Conservation (phyloP, 2,113 vertebrate species). For the Coreoperca whiteheadi region DNA sequence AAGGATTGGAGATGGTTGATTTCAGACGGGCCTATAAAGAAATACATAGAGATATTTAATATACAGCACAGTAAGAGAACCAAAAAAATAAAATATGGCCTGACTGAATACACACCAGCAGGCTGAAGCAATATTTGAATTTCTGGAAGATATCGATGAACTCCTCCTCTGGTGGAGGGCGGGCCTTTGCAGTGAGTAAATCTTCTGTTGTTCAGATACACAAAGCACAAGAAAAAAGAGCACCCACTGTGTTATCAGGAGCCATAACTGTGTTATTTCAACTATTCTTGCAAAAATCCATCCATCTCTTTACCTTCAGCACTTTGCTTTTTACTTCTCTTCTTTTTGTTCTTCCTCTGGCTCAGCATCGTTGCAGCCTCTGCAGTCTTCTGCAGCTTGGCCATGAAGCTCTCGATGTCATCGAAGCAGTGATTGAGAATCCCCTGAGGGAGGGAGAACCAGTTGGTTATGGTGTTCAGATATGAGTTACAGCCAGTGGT, state of each 20-base stretch:
- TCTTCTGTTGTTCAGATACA: conserved; percentile 80
- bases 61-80: not conserved
- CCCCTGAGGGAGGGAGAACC: conserved; percentile 74
- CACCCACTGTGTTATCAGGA: not conserved
- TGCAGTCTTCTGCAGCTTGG: conserved; percentile 87
- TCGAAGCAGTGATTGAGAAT: conserved; percentile 92
- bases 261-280: not conserved
- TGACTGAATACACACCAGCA: conserved; percentile 86
- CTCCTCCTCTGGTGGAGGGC: conserved; percentile 86
- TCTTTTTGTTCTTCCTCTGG: conserved; percentile 88
- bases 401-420: conserved; percentile 90
- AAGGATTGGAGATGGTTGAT: conserved; percentile 86
- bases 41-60: not conserved
- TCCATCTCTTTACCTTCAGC: conserved; percentile 66
- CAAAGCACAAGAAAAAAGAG: not conserved
- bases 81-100: not conserved
- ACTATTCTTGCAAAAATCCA: not conserved
- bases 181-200: conserved; percentile 85
- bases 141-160: conserved; percentile 89
- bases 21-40: conserved; percentile 86
- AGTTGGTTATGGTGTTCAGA: not conserved
- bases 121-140: conserved; percentile 91
- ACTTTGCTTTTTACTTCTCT: conserved; percentile 85
- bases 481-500: not conserved
- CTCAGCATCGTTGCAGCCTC: conserved; percentile 87